Percentiles rank a stretch among this genome's conserved stretches.
These are phyloP conservation scores for Araneus ventricosus DNA, from an alignment of 1,140 invertebrate species.

Conservation along the genomic window DNA sequence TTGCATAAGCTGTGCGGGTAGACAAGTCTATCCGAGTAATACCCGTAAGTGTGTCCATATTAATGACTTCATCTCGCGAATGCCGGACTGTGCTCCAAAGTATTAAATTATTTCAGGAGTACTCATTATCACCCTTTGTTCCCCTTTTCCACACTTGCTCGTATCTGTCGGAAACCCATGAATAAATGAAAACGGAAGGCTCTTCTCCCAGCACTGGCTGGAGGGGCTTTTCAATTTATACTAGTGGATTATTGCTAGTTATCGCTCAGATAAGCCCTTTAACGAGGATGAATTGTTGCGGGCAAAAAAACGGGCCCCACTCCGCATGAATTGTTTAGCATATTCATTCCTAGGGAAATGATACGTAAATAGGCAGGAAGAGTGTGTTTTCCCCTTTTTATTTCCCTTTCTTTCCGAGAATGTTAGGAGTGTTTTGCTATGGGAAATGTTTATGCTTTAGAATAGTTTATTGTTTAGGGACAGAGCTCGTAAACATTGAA, in stretches of 20 bases:
- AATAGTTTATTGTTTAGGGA: too few species aligned
- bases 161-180: constrained; percentile 61
- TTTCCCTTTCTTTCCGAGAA: too few species aligned
- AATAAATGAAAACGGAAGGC: constrained; percentile 48
- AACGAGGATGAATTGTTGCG: constrained; percentile 44
- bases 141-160: background rate
- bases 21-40: constrained; percentile 8
- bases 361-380: constrained; percentile 57
- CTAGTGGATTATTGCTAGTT: constrained; percentile 46
- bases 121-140: constrained; percentile 41
- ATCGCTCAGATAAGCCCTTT: constrained; percentile 54
- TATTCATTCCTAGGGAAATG: constrained; percentile 19
- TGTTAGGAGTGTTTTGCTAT: too few species aligned
- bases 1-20: background rate
- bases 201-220: background rate
- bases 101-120: constrained; percentile 62
- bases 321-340: constrained; percentile 62
- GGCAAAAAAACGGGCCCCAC: background rate
- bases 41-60: constrained; percentile 8
- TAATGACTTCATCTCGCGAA: constrained; percentile 8
- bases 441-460: too few species aligned
- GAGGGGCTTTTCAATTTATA: constrained; percentile 51
- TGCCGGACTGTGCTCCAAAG: background rate
- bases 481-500: too few species aligned
- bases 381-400: background rate